Base-by-base conservation (phyloP, 2,113 vertebrate species). In the Sminthopsis crassicaudata region DNA sequence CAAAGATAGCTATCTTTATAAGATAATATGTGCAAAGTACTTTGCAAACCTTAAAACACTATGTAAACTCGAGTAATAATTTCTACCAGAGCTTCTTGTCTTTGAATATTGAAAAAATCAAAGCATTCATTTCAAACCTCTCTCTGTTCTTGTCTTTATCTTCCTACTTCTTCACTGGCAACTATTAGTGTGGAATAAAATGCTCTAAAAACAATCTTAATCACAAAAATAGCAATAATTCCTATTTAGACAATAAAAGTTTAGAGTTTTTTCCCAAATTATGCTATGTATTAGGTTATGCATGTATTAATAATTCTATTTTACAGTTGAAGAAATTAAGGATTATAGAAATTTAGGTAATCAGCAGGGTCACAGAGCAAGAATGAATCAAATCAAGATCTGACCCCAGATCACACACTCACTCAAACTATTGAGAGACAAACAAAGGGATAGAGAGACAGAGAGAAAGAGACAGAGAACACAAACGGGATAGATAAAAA, bases 1-100 rank as follows among this genome's bases (percentile, higher is more conserved):
- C 92, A 22, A 92, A 5, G 84, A 12, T 42, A 53, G 60, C 46
- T 92, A 93, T 95, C 30, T 26, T 93, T 95, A 96, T 92, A 93
- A 92, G 67, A 84, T 84, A 84, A 84, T 23, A 42, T 42, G 67
- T 84, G 67, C 67, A 84, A 84, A 84, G 67, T n/a, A 42, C 67
- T 84, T 42, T 2, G n/a, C n/a, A 84, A 84, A 84, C n/a, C 67
- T 42, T 84, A 84, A 84, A 84, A 36, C 16, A 84, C 67, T 42
- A n/a, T 84, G 67, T 84, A 42, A 84, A 84, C n/a, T 42, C 22
- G n/a, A 84, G n/a, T 84, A 36, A 84, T 22, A 42, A 84, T 84
- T 84, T 57, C 23, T n/a, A 89, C 16, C 91, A 53, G 76, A 91
- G 67, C 92, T 1, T 91, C 95, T 5, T n/a, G 42, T 94, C 30